Conservation (phyloP, 2,797 vertebrate genomes). For the Pogonophryne albipinna region DNA sequence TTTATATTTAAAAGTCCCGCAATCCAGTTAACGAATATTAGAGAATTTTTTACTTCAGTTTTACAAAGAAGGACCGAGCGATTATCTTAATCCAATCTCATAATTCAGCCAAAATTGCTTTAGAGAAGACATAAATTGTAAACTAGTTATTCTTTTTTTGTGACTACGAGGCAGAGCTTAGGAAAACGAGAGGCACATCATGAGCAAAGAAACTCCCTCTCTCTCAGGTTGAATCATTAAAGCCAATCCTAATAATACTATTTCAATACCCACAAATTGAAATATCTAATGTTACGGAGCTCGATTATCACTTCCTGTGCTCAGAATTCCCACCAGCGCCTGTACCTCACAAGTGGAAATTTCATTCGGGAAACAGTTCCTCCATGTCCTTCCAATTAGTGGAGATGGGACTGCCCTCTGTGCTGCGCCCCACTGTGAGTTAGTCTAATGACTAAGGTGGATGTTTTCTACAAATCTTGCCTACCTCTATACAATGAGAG, state of each 20-base stretch:
- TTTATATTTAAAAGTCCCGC: too few relatives aligned
- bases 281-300: conserved; percentile 13
- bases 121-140: neutral
- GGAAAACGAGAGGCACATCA: neutral
- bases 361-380: conserved; percentile 24
- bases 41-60: neutral
- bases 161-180: neutral
- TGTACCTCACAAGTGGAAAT: conserved; percentile 24
- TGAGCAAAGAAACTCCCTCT: neutral
- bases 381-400: conserved; percentile 25
- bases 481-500: conserved; percentile 4
- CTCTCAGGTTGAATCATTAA: conserved; percentile 18
- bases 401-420: conserved; percentile 4
- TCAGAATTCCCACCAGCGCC: conserved; percentile 23
- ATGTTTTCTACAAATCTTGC: conserved; percentile 1
- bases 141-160: neutral
- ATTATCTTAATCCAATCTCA: neutral
- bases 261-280: conserved; percentile 27
- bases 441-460: conserved; percentile 13
- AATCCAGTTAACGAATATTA: neutral
- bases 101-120: neutral
- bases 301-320: conserved; percentile 17
- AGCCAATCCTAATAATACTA: neutral
- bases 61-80: neutral
- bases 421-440: conserved; percentile 5